phyloP scores from a whole-genome alignment of 2,888 invertebrate species.

The Hypena proboscidalis region DNA sequence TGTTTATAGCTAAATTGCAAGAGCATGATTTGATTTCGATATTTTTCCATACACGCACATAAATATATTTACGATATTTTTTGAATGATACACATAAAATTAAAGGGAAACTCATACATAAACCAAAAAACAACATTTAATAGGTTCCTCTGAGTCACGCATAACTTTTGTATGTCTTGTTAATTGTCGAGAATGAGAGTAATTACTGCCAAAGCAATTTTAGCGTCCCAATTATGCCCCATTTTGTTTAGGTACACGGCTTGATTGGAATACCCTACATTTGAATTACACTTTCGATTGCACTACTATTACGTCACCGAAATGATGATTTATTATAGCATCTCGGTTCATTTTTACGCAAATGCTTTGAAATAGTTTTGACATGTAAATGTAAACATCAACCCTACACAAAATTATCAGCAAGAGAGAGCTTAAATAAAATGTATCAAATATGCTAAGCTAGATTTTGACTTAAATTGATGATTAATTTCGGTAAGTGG shows the following conservation, averaged over 20 bases:
- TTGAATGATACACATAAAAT: conserved; percentile 6
- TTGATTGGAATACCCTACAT: conserved; percentile 45
- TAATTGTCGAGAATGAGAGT: conserved; percentile 45
- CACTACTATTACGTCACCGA: conserved; percentile 16
- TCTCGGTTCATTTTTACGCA: background rate
- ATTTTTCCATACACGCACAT: background rate
- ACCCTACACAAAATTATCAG: too few species aligned
- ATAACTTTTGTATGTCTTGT: conserved; percentile 38
- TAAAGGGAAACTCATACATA: conserved; percentile 16
- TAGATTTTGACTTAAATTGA: too few species aligned
- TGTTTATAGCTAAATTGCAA: background rate
- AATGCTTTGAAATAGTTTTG: too few species aligned
- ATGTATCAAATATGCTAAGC: too few species aligned
- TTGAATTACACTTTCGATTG: conserved; percentile 35
- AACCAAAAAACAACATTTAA: conserved; percentile 28
- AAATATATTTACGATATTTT: background rate
- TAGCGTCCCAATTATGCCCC: conserved; percentile 44
- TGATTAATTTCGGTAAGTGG: too few species aligned
- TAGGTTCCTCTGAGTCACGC: conserved; percentile 38
- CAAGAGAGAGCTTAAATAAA: too few species aligned
- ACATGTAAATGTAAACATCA: too few species aligned
- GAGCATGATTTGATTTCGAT: background rate
- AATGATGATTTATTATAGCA: too few species aligned
- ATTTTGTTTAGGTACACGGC: conserved; percentile 43
- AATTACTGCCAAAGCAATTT: conserved; percentile 44